Conservation (phyloP, 2,113 vertebrate genomes). For the Muntiacus reevesi region DNA sequence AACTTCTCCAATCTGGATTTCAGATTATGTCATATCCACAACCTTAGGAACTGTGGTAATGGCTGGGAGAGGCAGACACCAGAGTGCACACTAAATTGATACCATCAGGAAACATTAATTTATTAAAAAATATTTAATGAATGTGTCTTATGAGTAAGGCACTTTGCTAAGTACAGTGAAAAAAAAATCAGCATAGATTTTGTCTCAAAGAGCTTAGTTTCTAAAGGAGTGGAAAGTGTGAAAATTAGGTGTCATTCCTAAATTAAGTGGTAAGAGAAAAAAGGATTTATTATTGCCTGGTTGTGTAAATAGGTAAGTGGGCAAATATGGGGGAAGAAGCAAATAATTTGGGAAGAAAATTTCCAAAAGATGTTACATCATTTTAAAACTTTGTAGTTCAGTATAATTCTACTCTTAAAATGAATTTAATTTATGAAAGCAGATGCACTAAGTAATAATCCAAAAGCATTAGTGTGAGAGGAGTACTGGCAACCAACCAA, state of each 20-base stretch:
- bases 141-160: not conserved
- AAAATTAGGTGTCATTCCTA: not conserved
- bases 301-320: not conserved
- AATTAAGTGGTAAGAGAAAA: not conserved
- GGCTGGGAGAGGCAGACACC: not conserved
- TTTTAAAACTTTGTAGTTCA: not conserved
- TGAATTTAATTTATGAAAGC: not conserved
- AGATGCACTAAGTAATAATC: not conserved
- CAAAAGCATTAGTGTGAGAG: not conserved
- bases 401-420: not conserved
- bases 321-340: not conserved
- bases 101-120: not conserved
- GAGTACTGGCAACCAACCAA: not conserved
- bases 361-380: not conserved
- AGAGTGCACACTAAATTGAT: not conserved
- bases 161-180: not conserved
- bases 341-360: slow-evolving; percentile 14
- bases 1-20: not conserved
- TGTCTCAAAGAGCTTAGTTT: not conserved
- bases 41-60: not conserved
- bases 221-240: not conserved
- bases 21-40: not conserved
- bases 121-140: not conserved
- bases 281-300: not conserved
- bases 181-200: not conserved